phyloP scores from a whole-genome alignment of 2,113 vertebrate genomes.

The Alligator sinensis region DNA sequence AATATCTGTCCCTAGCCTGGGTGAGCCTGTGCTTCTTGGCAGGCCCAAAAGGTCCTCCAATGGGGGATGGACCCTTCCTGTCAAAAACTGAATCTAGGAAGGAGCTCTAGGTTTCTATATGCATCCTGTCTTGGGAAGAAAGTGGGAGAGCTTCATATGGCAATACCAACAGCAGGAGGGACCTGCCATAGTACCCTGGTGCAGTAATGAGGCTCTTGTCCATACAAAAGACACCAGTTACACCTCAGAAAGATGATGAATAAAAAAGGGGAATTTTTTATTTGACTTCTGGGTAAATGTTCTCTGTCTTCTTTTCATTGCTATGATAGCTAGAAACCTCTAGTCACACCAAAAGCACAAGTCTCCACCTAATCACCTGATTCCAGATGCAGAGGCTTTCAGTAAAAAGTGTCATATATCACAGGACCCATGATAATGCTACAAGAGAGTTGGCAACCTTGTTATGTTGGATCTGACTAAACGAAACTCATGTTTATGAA shows the following conservation, averaged over 20 bases:
- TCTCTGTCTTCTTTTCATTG: not conserved
- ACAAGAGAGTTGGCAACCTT: not conserved
- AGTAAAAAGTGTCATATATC: not conserved
- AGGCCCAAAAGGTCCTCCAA: not conserved
- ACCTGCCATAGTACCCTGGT: not conserved
- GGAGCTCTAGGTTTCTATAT: not conserved
- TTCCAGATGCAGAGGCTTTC: not conserved
- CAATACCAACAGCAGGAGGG: not conserved
- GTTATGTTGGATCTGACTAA: not conserved
- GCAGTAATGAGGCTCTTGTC: not conserved
- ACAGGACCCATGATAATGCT: not conserved
- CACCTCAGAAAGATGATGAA: not conserved
- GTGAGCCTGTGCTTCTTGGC: not conserved
- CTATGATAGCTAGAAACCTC: not conserved
- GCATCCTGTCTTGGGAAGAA: not conserved
- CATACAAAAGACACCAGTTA: not conserved
- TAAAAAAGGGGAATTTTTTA: not conserved
- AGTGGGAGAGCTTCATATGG: not conserved
- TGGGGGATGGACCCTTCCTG: not conserved
- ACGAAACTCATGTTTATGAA: rapidly evolving
- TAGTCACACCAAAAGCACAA: not conserved
- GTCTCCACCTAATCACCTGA: not conserved
- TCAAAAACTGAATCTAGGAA: not conserved
- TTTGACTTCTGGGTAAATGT: not conserved
- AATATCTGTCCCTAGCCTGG: not conserved